Base-by-base conservation (phyloP, 1,140 invertebrate genomes). In the Contarinia nasturtii region DNA sequence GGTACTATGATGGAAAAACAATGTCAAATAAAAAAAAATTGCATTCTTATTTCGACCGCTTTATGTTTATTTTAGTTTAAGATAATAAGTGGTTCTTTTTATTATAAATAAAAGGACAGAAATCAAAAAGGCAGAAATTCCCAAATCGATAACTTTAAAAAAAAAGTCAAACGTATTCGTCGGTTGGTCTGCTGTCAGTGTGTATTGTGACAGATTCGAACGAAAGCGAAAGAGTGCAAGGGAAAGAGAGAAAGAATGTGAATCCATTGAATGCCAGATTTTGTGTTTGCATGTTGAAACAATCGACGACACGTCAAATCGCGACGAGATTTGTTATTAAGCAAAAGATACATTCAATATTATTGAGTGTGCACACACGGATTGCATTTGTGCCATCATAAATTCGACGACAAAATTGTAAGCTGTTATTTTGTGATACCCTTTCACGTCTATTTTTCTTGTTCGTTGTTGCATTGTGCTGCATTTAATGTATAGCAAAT, bases 161-260 rank as follows among this genome's bases (percentile, higher is more conserved):
- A 34, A 34, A 34, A 34, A 34, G 7, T 8, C 14, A 34, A 8
- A 7, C 7, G 7, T 8, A 34, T 34, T 8, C 14, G 33, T 14
- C 33, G 7, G 33, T 34, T 14, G 33, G 33, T 14, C 7, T 7
- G 33, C 27, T 27, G 27, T 27, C 27, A 58, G 79, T 73, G 17
- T 38, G n/a, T n/a, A n/a, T 38, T n/a, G 5, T 14, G 17, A 17
- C 36, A 38, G 14, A 3, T 17, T n/a, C 17, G 14, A 17, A 14
- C 12, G 12, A 14, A n/a, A n/a, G n/a, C n/a, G n/a, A n/a, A n/a
- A n/a, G n/a, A n/a, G n/a, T n/a, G n/a, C n/a, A n/a, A n/a, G n/a
- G n/a, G n/a, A n/a, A n/a, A n/a, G n/a, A n/a, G n/a, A n/a, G n/a
- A n/a, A n/a, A n/a, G n/a, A n/a, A n/a, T n/a, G n/a, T n/a, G n/a